Base-by-base conservation (phyloP, 2,888 invertebrate genomes). In the Eueremaeus valkanovi region DNA sequence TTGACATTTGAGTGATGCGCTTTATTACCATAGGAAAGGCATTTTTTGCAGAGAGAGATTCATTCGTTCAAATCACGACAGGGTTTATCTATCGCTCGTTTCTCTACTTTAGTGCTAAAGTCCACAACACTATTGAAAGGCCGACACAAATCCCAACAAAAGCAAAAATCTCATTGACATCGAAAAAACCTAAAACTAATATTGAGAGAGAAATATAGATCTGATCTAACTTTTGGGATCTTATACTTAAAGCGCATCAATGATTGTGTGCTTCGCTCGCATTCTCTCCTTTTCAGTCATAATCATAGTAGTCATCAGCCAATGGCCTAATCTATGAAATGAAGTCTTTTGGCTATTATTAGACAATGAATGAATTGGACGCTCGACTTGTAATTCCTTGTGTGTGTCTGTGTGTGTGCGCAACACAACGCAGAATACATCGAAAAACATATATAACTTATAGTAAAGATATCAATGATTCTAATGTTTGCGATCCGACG, bases 1-100 rank as follows among this genome's bases (percentile, higher is more conserved):
- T 66, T 66, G 66, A 66, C 66, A 40, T 66, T 36, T 66, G 66
- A 66, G 66, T 66, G 66, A 66, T 66, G 66, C 66, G 66, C 36
- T 66, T 21, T 36, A 66, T 66, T 66, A 66, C n/a, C 66, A 66
- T 66, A 66, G 33, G 40, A 33, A 40, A 40, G 66, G 66, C 40
- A 61, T 66, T 66, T 66, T 61, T 1, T 5, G n/a, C 21, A 6
- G 51, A 21, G 24, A 3, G 13, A 8, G 29, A 31, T 13, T 31
- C 31, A 31, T 31, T 61, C 31, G 9, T 31, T 61, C 29, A 31
- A 29, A 61, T 61, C 61, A 61, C 31, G 61, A 18, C 61, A 61
- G 24, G 18, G 31, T 31, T 61, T 61, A 61, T 61, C 31, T 61
- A 1, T 2, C 1, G 61, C 18, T 13, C 13, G n/a, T 1, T 31